Percentiles rank a stretch among this genome's conserved stretches.
phyloP scores from a whole-genome alignment of 2,113 vertebrate species.

The Salvelinus alpinus region DNA sequence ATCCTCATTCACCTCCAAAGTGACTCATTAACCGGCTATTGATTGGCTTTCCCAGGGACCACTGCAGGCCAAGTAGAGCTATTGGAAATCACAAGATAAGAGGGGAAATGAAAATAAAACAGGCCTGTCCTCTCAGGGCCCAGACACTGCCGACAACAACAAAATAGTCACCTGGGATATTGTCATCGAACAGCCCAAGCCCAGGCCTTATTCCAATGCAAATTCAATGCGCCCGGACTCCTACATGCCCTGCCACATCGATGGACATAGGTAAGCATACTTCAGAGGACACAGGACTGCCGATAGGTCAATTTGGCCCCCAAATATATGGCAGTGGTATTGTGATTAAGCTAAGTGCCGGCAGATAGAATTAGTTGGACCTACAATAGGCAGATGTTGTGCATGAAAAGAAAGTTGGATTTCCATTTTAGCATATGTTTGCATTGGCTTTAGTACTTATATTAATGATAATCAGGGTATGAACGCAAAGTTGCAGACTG shows the following conservation, averaged over 20 bases:
- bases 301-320: neutral
- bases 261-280: neutral
- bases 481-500: no score
- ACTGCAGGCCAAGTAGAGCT: constrained; percentile 2
- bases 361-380: neutral
- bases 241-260: neutral
- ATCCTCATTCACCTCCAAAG: neutral
- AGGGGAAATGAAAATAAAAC: constrained; percentile 9
- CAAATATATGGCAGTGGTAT: neutral
- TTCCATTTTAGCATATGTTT: no score
- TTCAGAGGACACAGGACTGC: neutral
- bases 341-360: neutral
- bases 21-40: constrained; percentile 13
- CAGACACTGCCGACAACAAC: neutral
- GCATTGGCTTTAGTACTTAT: no score
- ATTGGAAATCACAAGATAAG: constrained; percentile 23
- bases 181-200: neutral
- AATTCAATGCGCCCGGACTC: neutral
- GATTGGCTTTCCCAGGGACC: constrained; percentile 23
- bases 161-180: neutral
- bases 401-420: no score
- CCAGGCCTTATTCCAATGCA: neutral
- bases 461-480: no score
- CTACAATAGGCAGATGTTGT: no score
- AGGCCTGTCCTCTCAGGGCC: neutral